These are phyloP conservation scores for Entosphenus tridentatus DNA, from an alignment of 2,113 vertebrate genomes.

Conservation along the genomic window DNA sequence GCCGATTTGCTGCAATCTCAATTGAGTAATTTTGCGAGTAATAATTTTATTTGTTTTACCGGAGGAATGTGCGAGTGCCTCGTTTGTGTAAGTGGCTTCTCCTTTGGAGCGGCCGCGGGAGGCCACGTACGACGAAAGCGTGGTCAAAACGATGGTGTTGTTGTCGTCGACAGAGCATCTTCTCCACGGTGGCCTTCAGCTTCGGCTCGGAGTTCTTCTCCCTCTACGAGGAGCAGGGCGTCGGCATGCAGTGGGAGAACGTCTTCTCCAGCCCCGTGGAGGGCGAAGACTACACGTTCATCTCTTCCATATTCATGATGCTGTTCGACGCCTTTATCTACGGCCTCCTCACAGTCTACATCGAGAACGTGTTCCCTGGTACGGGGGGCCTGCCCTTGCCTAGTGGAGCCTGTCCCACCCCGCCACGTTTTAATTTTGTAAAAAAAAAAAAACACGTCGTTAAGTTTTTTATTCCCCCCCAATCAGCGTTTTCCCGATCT, in stretches of 20 bases:
- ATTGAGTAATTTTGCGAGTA: too few species aligned
- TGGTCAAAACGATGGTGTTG: neutral
- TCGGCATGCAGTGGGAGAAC: constrained; percentile 80
- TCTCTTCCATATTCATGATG: constrained; percentile 52
- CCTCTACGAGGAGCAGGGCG: constrained; percentile 76
- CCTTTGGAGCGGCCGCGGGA: too few species aligned
- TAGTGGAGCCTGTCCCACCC: too few species aligned
- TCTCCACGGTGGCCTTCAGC: constrained; percentile 85
- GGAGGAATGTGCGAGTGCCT: too few species aligned
- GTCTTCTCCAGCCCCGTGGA: constrained; percentile 54
- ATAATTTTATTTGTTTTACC: too few species aligned
- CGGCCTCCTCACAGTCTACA: constrained; percentile 84
- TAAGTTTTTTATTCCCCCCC: too few species aligned
- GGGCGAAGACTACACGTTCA: constrained; percentile 62
- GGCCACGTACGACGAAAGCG: too few species aligned
- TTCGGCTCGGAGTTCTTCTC: constrained; percentile 88
- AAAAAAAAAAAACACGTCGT: too few species aligned
- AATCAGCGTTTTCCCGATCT: too few species aligned
- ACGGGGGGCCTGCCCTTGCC: neutral
- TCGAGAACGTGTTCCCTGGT: constrained; percentile 91
- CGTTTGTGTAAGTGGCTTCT: too few species aligned
- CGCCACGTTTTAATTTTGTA: too few species aligned
- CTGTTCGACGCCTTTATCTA: constrained; percentile 63
- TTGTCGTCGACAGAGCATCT: constrained; percentile 38
- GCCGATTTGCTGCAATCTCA: too few species aligned